A percentile compares a stretch with the other conserved stretches of the same genome.
These are phyloP conservation scores for Melitaea cinxia DNA, from an alignment of 1,140 invertebrate genomes.

Conservation along the genomic window DNA sequence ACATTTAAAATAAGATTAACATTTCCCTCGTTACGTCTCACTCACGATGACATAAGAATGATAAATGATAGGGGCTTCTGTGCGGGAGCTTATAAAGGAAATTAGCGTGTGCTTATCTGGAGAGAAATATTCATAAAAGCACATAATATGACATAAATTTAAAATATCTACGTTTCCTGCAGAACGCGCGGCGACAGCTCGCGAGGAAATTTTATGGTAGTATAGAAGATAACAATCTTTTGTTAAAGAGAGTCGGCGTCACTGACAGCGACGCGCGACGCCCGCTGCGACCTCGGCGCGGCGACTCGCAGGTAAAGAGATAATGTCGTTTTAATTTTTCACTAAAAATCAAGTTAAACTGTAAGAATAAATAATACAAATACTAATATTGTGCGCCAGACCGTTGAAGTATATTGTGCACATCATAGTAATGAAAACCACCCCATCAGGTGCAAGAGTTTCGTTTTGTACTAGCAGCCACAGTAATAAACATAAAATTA, in stretches of 20 bases:
- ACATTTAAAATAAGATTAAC: neutral
- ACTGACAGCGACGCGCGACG: neutral
- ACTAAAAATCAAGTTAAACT: too few species aligned
- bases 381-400: too few species aligned
- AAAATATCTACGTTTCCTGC: constrained; percentile 14
- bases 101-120: constrained; percentile 4
- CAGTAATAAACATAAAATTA: too few species aligned
- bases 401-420: too few species aligned
- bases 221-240: constrained; percentile 1
- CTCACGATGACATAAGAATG: neutral
- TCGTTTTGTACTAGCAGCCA: too few species aligned
- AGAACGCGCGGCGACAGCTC: neutral
- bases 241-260: neutral
- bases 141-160: constrained; percentile 17
- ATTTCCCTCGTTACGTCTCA: neutral
- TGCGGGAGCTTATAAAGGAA: constrained; percentile 7
- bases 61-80: neutral
- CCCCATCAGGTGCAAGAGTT: too few species aligned
- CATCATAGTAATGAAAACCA: too few species aligned
- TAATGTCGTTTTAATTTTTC: too few species aligned
- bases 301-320: too few species aligned
- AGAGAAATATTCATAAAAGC: constrained; percentile 16
- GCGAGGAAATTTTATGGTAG: constrained; percentile 1
- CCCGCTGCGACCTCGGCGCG: neutral
- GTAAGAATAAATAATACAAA: too few species aligned